These are phyloP conservation scores for Pseudococcus viburni DNA, from an alignment of 2,888 invertebrate genomes.

Conservation along the genomic window DNA sequence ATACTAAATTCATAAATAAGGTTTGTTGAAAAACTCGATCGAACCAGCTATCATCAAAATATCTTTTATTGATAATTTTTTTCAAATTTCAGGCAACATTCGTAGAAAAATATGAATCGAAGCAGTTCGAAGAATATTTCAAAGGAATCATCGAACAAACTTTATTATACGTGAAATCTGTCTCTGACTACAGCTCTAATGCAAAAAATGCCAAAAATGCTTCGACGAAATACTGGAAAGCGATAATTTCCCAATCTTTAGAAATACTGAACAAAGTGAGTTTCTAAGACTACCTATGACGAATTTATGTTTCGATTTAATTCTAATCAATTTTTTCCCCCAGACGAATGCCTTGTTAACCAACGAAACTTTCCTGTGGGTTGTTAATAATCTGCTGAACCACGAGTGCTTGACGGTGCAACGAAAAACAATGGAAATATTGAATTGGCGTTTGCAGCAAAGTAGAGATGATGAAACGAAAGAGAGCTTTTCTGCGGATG, in stretches of 20 bases:
- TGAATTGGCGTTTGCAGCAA: conserved; percentile 78
- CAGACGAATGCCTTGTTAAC: conserved; percentile 77
- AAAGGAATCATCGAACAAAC: conserved; percentile 73
- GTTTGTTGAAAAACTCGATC: conserved; percentile 69
- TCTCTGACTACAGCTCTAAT: conserved; percentile 74
- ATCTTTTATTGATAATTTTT: background rate
- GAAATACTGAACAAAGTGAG: conserved; percentile 83
- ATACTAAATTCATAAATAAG: conserved; percentile 79
- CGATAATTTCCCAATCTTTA: conserved; percentile 83
- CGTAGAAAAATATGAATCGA: conserved; percentile 70
- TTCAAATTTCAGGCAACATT: conserved; percentile 67
- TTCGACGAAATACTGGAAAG: conserved; percentile 83
- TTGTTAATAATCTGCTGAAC: conserved; percentile 81
- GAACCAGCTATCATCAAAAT: background rate
- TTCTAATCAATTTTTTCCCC: conserved; percentile 28
- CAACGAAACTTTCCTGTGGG: conserved; percentile 83
- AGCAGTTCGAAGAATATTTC: conserved; percentile 56
- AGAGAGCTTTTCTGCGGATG: conserved; percentile 24
- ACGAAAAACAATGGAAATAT: conserved; percentile 86
- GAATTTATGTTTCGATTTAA: background rate
- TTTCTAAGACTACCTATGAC: background rate
- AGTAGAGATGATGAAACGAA: conserved; percentile 29
- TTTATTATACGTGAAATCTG: conserved; percentile 78
- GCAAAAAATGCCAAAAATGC: conserved; percentile 51
- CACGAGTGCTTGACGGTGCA: conserved; percentile 82